Percentiles rank a stretch among this genome's conserved stretches.
Conservation (phyloP, 2,888 invertebrate species). For the Icerya purchasi region DNA sequence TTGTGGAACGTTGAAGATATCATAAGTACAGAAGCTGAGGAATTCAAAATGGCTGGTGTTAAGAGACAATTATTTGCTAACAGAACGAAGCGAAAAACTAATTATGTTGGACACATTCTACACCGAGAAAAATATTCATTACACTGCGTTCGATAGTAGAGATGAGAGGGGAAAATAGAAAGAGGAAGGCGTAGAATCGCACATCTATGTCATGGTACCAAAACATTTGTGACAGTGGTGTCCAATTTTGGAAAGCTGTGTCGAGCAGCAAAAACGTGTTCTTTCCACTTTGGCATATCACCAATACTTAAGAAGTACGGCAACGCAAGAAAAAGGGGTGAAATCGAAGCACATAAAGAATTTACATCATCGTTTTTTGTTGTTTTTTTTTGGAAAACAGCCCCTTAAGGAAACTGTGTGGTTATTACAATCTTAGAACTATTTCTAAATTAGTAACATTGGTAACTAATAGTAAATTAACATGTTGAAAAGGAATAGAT, state of each 20-base stretch:
- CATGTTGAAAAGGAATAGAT: too few species aligned
- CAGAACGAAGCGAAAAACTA: not conserved
- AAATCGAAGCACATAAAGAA: too few species aligned
- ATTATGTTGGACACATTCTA: not conserved
- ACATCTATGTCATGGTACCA: not conserved
- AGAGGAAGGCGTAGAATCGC: not conserved
- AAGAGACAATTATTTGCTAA: not conserved
- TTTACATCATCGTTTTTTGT: too few species aligned
- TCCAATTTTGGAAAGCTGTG: not conserved
- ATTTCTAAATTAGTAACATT: too few species aligned
- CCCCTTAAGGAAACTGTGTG: too few species aligned
- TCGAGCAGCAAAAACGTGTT: not conserved
- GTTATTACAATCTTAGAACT: too few species aligned
- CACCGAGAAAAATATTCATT: not conserved
- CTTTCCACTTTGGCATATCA: not conserved
- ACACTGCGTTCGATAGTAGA: not conserved
- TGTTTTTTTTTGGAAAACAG: too few species aligned
- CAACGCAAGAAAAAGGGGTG: too few species aligned
- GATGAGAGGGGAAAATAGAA: not conserved
- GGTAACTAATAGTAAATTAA: too few species aligned
- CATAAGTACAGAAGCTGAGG: not conserved
- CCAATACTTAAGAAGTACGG: too few species aligned
- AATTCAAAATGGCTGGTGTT: not conserved
- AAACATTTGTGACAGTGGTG: not conserved
- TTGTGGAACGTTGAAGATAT: not conserved